phyloP scores from a whole-genome alignment of 2,888 invertebrate genomes.

The Drosophila melanosoma region DNA sequence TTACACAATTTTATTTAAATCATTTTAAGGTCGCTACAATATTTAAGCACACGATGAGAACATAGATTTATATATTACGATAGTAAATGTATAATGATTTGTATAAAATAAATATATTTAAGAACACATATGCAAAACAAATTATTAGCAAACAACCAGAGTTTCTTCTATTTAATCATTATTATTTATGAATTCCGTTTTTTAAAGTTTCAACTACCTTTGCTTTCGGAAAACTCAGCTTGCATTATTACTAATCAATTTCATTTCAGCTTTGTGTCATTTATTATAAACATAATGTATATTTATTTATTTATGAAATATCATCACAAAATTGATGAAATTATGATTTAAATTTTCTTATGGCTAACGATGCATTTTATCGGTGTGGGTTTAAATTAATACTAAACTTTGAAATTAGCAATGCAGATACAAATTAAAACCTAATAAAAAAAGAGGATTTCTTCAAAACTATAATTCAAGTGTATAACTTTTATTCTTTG shows the following conservation, averaged over 20 bases:
- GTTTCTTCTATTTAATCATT: slow-evolving; percentile 37
- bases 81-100: slow-evolving; percentile 30
- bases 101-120: slow-evolving; percentile 37
- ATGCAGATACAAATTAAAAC: slow-evolving; percentile 24
- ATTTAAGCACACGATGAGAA: slow-evolving; percentile 58
- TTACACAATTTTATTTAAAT: slow-evolving; percentile 52
- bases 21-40: slow-evolving; percentile 51
- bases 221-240: slow-evolving; percentile 23
- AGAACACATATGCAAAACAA: slow-evolving; percentile 55
- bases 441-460: slow-evolving; percentile 23
- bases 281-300: slow-evolving; percentile 35
- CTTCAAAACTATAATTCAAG: slow-evolving; percentile 34
- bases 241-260: slow-evolving; percentile 42
- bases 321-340: slow-evolving; percentile 80
- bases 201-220: slow-evolving; percentile 50
- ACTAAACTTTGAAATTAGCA: slow-evolving; percentile 53
- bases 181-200: background rate
- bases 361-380: slow-evolving; percentile 59
- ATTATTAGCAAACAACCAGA: slow-evolving; percentile 67
- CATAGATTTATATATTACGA: slow-evolving; percentile 25
- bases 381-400: slow-evolving; percentile 55
- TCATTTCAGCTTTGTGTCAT: slow-evolving; percentile 46
- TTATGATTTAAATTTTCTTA: slow-evolving; percentile 62
- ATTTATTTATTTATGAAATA: slow-evolving; percentile 50
- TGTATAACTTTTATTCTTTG: slow-evolving; percentile 58